Evolutionary conservation across 2,888 invertebrate species (phyloP), one percentile per base, ranked within the genome.

Genomic region (Stenoptilia bipunctidactyla): DNA sequence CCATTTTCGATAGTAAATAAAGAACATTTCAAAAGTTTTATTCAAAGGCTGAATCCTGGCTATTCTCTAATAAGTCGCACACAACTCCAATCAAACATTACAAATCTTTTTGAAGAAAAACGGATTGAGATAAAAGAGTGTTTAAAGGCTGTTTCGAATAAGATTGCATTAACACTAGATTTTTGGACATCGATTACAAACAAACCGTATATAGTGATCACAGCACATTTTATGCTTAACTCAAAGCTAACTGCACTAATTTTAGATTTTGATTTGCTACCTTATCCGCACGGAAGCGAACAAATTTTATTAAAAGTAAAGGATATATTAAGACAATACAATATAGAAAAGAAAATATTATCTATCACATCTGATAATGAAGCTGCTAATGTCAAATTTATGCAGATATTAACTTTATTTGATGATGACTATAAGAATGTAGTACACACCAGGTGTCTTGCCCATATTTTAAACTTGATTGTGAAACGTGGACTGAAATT

Each of bases 151-250:
- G 15, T 36, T 38, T 27, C 15, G 27, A 40, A 34, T 35, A 42
- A 42, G 27, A 27, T 42, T 9, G 34, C 42, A 15, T 6, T 42
- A 12, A 42, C 42, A 20, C 30, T 42, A 20, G 39, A 40, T 39
- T 42, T 42, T 39, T 42, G 42, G 42, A 40, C 42, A 30, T 42
- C 39, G 5, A 25, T 39, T 9, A 39, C 42, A 13, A 42, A 42
- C 27, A 42, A 39, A 40, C 42, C 42, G 6, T 42, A 42, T 35
- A 39, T 40, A 15, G 40, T 42, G 15, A 27, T 40, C n/a, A 42
- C 39, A 15, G 40, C 42, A 34, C 42, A 42, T 34, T 42, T 37
- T 37, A 34, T 34, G 25, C 36, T 33, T 15, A 14, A 42, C 9
- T 1, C 15, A 33, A 35, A 42, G 9, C 13, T 42, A 13, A 40